phyloP scores from a whole-genome alignment of 2,888 invertebrate genomes.

The Sphaerophoria rueppellii region DNA sequence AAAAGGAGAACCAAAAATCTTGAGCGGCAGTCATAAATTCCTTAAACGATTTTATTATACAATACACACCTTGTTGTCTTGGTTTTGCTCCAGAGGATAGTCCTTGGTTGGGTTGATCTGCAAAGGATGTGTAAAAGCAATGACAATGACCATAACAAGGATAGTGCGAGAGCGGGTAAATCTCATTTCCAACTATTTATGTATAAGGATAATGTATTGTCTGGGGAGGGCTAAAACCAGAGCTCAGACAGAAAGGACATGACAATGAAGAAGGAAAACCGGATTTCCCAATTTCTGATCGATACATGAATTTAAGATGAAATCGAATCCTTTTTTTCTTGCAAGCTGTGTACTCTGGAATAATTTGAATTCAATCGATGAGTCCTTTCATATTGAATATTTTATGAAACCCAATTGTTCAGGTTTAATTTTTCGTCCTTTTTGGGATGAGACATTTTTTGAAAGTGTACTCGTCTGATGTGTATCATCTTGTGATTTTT shows the following conservation, averaged over 20 bases:
- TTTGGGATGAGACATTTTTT: background rate
- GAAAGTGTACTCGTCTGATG: background rate
- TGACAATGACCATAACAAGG: conserved; percentile 52
- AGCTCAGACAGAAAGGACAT: conserved; percentile 25
- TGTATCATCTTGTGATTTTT: conserved; percentile 31
- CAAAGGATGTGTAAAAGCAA: conserved; percentile 39
- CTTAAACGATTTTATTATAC: conserved; percentile 65
- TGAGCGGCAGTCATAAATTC: conserved; percentile 61
- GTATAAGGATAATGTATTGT: conserved; percentile 48
- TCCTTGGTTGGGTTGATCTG: background rate
- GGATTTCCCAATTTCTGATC: conserved; percentile 32
- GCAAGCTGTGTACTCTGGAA: conserved; percentile 18
- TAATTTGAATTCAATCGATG: conserved; percentile 62
- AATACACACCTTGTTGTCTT: conserved; percentile 7
- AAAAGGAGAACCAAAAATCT: conserved; percentile 21
- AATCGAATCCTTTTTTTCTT: conserved; percentile 42
- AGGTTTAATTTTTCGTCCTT: conserved; percentile 25
- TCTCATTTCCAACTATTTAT: conserved; percentile 48
- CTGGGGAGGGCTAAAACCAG: conserved; percentile 8
- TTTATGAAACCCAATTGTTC: conserved; percentile 46
- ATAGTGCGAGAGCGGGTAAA: conserved; percentile 29
- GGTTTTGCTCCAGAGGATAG: too few relatives aligned
- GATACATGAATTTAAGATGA: conserved; percentile 70
- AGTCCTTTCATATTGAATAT: conserved; percentile 60
- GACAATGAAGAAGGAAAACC: conserved; percentile 4